phyloP scores from a whole-genome alignment of 2,888 invertebrate genomes.

The Lochmaea capreae region DNA sequence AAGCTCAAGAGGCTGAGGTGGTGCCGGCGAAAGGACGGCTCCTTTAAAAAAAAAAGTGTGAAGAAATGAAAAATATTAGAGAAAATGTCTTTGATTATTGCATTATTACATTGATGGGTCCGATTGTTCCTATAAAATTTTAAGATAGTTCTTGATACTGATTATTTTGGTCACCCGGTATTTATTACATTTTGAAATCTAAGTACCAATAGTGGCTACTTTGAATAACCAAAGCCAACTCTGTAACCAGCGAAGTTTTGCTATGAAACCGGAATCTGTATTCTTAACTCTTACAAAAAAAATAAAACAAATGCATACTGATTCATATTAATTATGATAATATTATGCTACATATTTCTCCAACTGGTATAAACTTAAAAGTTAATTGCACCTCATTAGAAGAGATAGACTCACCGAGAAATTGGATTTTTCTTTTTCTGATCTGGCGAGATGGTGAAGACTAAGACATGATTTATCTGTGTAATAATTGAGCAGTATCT shows the following conservation, averaged over 20 bases:
- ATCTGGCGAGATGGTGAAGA: conserved; percentile 24
- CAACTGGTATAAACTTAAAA: conserved; percentile 44
- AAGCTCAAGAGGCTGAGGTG: too few relatives aligned
- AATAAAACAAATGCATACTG: conserved; percentile 43
- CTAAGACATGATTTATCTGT: conserved; percentile 36
- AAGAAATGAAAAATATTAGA: too few relatives aligned
- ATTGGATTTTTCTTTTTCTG: conserved; percentile 28
- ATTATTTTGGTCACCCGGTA: too few relatives aligned
- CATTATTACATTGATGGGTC: too few relatives aligned
- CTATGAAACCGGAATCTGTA: conserved; percentile 44
- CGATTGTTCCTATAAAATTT: too few relatives aligned
- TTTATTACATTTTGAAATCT: too few relatives aligned
- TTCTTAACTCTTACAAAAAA: conserved; percentile 22
- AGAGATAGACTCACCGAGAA: conserved; percentile 39
- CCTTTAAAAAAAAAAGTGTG: too few relatives aligned
- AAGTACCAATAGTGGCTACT: neutral
- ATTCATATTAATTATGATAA: conserved; percentile 49
- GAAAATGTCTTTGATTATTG: too few relatives aligned
- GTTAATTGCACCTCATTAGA: conserved; percentile 48
- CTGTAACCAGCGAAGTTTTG: conserved; percentile 32
- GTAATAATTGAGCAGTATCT: conserved; percentile 34
- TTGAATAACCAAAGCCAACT: neutral
- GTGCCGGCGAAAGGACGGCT: too few relatives aligned
- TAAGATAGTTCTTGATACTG: too few relatives aligned
- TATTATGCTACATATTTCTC: conserved; percentile 45